Evolutionary conservation across 1,140 invertebrate genomes (phyloP).

Genomic region (Carposina sasakii): DNA sequence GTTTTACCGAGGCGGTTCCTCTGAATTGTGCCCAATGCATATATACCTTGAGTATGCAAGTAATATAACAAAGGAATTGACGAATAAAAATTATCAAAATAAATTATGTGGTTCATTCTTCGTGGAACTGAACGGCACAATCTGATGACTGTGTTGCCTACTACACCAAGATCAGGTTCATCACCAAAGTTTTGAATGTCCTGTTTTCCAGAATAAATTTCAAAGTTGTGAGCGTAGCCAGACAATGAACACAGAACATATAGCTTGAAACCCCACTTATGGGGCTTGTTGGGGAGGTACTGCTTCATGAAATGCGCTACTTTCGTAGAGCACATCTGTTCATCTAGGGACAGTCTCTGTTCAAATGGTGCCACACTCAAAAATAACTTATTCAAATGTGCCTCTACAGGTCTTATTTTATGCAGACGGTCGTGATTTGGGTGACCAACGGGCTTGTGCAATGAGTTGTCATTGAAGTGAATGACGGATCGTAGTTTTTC

Average conservation of each 20-base stretch:
- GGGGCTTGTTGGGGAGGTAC: not conserved
- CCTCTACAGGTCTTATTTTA: conserved; percentile 45
- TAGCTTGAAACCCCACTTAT: conserved; percentile 2
- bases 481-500: conserved; percentile 20
- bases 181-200: not conserved
- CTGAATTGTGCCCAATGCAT: conserved; percentile 11
- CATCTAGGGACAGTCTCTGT: not conserved
- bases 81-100: conserved; percentile 21
- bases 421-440: conserved; percentile 39
- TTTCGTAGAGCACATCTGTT: conserved; percentile 1
- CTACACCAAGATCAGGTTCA: conserved; percentile 8
- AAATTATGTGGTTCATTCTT: conserved; percentile 10
- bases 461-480: conserved; percentile 26
- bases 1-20: conserved; percentile 12
- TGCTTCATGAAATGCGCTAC: not conserved
- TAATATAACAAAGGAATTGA: conserved; percentile 14
- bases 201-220: not conserved
- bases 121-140: conserved; percentile 6
- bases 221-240: conserved; percentile 9
- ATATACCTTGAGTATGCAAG: conserved; percentile 8
- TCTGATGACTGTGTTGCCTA: conserved; percentile 9
- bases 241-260: conserved; percentile 2
- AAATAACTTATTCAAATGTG: conserved; percentile 24
- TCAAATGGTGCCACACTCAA: conserved; percentile 31
- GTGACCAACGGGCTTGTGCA: conserved; percentile 20